phyloP scores from a whole-genome alignment of 1,140 invertebrate genomes.

The Leptestheria dahalacensis region DNA sequence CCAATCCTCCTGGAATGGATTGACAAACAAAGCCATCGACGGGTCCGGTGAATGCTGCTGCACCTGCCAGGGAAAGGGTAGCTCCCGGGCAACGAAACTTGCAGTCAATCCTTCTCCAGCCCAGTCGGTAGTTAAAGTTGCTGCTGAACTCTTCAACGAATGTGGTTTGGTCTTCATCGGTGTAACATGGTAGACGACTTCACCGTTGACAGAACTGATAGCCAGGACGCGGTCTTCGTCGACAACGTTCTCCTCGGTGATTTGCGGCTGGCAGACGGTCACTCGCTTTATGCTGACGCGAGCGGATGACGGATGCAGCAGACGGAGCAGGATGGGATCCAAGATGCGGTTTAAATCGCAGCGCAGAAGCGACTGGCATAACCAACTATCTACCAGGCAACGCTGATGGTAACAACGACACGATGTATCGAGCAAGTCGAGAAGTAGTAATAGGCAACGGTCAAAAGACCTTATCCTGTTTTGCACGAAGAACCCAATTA shows the following conservation, averaged over 20 bases:
- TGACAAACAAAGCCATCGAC: conserved; percentile 37
- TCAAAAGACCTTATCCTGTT: conserved; percentile 4
- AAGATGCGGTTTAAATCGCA: conserved; percentile 62
- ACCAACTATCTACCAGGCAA: conserved; percentile 51
- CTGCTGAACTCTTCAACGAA: background rate
- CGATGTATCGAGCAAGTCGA: conserved; percentile 60
- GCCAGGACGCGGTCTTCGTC: conserved; percentile 57
- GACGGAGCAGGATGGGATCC: conserved; percentile 58
- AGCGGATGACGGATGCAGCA: conserved; percentile 65
- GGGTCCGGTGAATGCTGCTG: conserved; percentile 11
- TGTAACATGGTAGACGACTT: conserved; percentile 67
- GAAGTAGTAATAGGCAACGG: conserved; percentile 48
- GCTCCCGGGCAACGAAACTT: conserved; percentile 33
- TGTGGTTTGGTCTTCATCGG: conserved; percentile 17
- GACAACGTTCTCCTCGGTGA: conserved; percentile 20
- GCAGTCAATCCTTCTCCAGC: conserved; percentile 27
- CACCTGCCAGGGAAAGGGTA: conserved; percentile 33
- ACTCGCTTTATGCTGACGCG: conserved; percentile 73
- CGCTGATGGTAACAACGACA: conserved; percentile 39
- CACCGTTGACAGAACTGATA: conserved; percentile 70
- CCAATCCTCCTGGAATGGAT: conserved; percentile 32
- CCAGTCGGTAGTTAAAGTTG: conserved; percentile 17
- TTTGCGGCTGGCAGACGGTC: conserved; percentile 49
- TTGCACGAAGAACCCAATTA: too few relatives aligned
- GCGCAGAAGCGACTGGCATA: conserved; percentile 52